phyloP scores from a whole-genome alignment of 30 jellyfish, hydroid and myxozoan species.

The Pelagia noctiluca region DNA sequence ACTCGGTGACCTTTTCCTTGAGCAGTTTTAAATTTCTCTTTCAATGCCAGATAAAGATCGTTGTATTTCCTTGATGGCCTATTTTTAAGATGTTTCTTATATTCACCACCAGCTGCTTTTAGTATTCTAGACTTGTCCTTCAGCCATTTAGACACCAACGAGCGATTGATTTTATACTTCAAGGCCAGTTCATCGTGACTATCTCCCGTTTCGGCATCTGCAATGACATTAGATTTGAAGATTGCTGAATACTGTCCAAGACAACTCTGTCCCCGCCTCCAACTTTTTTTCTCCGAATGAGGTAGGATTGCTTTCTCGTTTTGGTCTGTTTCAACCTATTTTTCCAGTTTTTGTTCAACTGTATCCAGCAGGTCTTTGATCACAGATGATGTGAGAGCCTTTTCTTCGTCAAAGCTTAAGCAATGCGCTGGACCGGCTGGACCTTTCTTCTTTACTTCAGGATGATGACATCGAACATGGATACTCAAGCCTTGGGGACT shows the following conservation, averaged over 20 bases:
- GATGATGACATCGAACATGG: constrained; percentile 2
- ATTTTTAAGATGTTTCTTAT: constrained; percentile 28
- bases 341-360: neutral
- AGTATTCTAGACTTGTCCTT: constrained; percentile 21
- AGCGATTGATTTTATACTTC: constrained; percentile 14
- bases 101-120: constrained; percentile 43
- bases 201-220: constrained; percentile 5
- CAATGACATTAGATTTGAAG: neutral
- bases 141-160: constrained; percentile 36
- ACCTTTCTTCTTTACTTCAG: neutral
- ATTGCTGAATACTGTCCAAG: neutral
- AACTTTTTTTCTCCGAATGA: neutral
- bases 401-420: neutral
- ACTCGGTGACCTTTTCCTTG: constrained; percentile 65
- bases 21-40: constrained; percentile 25
- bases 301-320: neutral
- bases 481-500: constrained; percentile 4
- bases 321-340: neutral
- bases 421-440: constrained; percentile 5
- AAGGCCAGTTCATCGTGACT: neutral
- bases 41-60: constrained; percentile 38
- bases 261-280: neutral
- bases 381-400: constrained; percentile 1
- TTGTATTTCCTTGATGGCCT: constrained; percentile 58
- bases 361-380: neutral